Evolutionary conservation across 2,888 invertebrate species (phyloP), one percentile per base, ranked within the genome.

Genomic region (Apamea epomidion): DNA sequence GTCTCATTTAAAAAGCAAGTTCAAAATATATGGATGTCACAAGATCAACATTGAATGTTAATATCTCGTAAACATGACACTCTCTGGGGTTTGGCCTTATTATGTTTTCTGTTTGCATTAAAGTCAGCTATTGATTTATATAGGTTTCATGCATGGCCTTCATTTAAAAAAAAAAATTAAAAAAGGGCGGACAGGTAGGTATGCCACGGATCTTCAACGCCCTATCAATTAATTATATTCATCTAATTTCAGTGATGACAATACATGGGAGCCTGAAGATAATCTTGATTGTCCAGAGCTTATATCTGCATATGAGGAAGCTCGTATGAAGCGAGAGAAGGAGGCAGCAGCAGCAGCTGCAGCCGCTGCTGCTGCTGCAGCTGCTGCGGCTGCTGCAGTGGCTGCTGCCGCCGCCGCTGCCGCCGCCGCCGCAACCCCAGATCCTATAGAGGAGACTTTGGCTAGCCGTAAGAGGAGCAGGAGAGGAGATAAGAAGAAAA

Each of bases 251-350:
- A 97, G 97, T 92, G 97, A 98, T 72, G 98, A 98, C 89, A 98
- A 98, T 91, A 98, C 98, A 0, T 98, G 98, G 98, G 98, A 98
- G 91, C 98, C 98, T 0, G 98, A 98, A 92, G 98, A 98, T 87
- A 98, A 99, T 88, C 95, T 98, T 0, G 98, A 98, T 90, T 98
- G 98, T 91, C 98, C 98, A 0, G 98, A 98, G 89, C 93, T 98
- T 37, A 98, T 98, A 90, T 97, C 97, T 69, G 98, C 98, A 5
- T 98, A 98, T 94, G 98, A 98, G 93, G 98, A 98, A 75, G 97
- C 97, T 45, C 96, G 97, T 6, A 91, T 95, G 32, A 97, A 96
- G 85, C 93, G 93, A 64, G 97, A 97, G 83, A 93, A 93, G 48
- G 95, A 95, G 45, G 93, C 92, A 0, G 89, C 90, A 0, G 90